Base-by-base conservation (phyloP, 2,113 vertebrate species). In the Opisthocomus hoazin region DNA sequence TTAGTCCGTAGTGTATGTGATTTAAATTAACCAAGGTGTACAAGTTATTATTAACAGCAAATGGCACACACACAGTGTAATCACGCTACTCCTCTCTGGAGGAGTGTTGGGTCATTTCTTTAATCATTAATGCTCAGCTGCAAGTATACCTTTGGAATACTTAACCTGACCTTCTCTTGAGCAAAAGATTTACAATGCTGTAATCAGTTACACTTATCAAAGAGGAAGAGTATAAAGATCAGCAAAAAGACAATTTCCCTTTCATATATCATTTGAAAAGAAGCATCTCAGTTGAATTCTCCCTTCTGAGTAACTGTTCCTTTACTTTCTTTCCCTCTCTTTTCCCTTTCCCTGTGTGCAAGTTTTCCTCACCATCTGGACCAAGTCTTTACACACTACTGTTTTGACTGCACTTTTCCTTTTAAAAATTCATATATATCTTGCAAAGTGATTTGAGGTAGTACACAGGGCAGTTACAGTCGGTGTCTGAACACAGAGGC, bases 101-200 rank as follows among this genome's bases (percentile, higher is more conserved):
- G 26, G 50, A 80, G 9, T 30, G n/a, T 15, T 46, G 46, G 12
- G 18, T 41, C 43, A 80, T 71, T 89, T 69, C 65, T 94, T 74
- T 63, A 70, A 87, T 63, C 56, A 29, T 51, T 80, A 46, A 92
- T 32, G 10, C 34, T 93, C 34, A 36, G 24, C 36, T 87, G 57
- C 74, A 68, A 95, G 60, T 2, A 6, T 37, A 43, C 30, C 61
- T 89, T 71, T 84, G 36, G 60, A 95, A 94, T 41, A 71, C 12
- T 66, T 80, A 74, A 36, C 39, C 43, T 75, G 69, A 89, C 80
- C 89, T 93, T 78, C 73, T 73, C 74, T 48, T 13, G 8, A 91
- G 86, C 63, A 87, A 92, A 78, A 43, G 61, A 63, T 21, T 43
- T 66, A 46, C 37, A 84, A 20, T 8, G 10, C 41, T 86, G 34